phyloP scores from a whole-genome alignment of 2,888 invertebrate genomes.

The Drosophila picticornis region DNA sequence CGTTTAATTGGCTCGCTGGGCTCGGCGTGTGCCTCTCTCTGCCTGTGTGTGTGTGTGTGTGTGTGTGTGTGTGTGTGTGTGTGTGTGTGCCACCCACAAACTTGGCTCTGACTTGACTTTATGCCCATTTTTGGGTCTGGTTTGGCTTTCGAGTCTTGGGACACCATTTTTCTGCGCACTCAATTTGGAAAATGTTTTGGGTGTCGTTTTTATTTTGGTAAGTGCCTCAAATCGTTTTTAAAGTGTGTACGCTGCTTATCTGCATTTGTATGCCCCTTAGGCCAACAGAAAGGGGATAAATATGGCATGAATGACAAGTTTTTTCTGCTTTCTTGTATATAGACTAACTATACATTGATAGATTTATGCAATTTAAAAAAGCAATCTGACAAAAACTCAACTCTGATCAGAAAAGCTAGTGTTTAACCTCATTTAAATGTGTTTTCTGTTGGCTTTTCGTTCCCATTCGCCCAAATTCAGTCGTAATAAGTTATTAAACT shows the following conservation, averaged over 20 bases:
- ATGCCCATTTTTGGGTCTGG: neutral
- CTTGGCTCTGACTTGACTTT: conserved; percentile 50
- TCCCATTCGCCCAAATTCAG: neutral
- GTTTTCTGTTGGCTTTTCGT: neutral
- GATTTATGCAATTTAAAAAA: neutral
- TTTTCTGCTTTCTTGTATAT: neutral
- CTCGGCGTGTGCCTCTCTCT: neutral
- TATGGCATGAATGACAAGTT: neutral
- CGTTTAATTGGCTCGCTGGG: conserved; percentile 80
- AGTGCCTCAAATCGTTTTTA: conserved; percentile 68
- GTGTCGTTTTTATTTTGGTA: conserved; percentile 48
- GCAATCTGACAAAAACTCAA: neutral
- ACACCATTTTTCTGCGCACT: conserved; percentile 49
- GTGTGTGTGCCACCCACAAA: conserved; percentile 58
- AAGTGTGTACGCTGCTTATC: conserved; percentile 67
- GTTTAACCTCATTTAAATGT: neutral
- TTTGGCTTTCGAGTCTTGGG: neutral
- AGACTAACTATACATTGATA: neutral
- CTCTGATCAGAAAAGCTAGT: neutral
- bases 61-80: conserved; percentile 19
- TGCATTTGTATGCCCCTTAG: conserved; percentile 42
- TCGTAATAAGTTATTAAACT: conserved; percentile 42
- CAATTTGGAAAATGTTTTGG: conserved; percentile 57
- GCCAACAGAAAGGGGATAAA: neutral
- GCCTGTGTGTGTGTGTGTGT: neutral